Evolutionary conservation across 1,140 invertebrate species (phyloP).

Genomic region (Phymorhynchus buccinoides): DNA sequence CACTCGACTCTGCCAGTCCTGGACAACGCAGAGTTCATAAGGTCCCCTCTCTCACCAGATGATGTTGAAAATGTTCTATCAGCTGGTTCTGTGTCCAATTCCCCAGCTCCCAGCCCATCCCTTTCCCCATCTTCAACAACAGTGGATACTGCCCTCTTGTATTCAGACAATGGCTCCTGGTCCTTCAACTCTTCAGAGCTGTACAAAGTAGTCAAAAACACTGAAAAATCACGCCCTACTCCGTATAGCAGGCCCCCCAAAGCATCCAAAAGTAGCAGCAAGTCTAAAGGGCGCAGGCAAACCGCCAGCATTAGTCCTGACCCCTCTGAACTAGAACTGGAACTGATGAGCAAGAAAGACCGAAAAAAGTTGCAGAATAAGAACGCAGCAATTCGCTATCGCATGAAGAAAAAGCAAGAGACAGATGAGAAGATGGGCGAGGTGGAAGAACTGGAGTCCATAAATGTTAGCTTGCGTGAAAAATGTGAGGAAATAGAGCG

Average conservation of each 20-base stretch:
- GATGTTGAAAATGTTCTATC: slow-evolving; percentile 61
- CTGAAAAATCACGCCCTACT: slow-evolving; percentile 21
- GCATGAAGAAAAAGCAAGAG: slow-evolving; percentile 92
- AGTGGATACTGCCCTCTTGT: slow-evolving; percentile 12
- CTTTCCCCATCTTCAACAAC: slow-evolving; percentile 24
- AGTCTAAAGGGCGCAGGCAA: slow-evolving; percentile 33
- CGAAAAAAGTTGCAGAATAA: slow-evolving; percentile 96
- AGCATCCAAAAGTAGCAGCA: background rate
- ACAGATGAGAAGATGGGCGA: slow-evolving; percentile 83
- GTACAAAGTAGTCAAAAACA: slow-evolving; percentile 43
- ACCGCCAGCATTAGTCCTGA: slow-evolving; percentile 33
- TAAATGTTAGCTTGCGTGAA: slow-evolving; percentile 80
- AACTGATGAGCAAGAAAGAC: slow-evolving; percentile 70
- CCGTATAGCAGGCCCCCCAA: slow-evolving; percentile 39
- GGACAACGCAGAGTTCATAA: slow-evolving; percentile 42
- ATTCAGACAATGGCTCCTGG: background rate
- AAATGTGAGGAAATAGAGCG: slow-evolving; percentile 83
- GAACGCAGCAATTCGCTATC: slow-evolving; percentile 93
- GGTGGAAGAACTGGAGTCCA: slow-evolving; percentile 80
- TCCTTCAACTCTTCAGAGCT: slow-evolving; percentile 27
- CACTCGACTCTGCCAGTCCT: background rate
- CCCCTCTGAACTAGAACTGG: slow-evolving; percentile 33
- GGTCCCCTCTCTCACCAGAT: slow-evolving; percentile 53
- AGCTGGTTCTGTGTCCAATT: slow-evolving; percentile 39
- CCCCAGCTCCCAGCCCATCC: slow-evolving; percentile 18